phyloP scores from a whole-genome alignment of 1,140 invertebrate genomes.

The Leptinotarsa undecemlineata region DNA sequence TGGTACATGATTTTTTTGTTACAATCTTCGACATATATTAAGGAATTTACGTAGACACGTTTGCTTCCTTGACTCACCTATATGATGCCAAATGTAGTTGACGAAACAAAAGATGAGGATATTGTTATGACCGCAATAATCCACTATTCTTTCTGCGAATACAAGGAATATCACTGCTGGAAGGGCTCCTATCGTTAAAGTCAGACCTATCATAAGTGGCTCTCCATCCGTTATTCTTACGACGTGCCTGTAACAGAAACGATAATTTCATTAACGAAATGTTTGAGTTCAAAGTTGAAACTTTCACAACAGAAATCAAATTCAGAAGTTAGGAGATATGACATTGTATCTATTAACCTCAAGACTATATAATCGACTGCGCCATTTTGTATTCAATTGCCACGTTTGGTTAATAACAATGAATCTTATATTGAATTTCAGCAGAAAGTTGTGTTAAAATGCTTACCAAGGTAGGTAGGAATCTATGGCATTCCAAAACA shows the following conservation, averaged over 20 bases:
- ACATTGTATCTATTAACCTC: too few relatives aligned
- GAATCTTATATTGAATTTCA: neutral
- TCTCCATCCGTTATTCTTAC: constrained; percentile 60
- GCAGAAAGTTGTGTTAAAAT: neutral
- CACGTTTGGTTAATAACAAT: too few relatives aligned
- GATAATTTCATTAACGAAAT: neutral
- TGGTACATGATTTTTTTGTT: too few relatives aligned
- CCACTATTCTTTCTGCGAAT: constrained; percentile 79
- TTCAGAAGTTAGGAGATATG: too few relatives aligned
- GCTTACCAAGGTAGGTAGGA: constrained; percentile 70
- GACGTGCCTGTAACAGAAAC: constrained; percentile 60
- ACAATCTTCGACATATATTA: too few relatives aligned
- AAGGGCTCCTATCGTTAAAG: constrained; percentile 66
- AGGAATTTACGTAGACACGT: too few relatives aligned
- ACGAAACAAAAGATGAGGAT: constrained; percentile 79
- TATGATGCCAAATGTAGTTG: constrained; percentile 76
- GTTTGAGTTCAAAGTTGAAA: too few relatives aligned
- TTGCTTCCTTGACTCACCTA: constrained; percentile 55
- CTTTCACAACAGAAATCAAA: too few relatives aligned
- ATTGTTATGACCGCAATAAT: constrained; percentile 84
- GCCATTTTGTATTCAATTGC: too few relatives aligned
- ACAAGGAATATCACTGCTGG: constrained; percentile 73
- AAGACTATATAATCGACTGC: too few relatives aligned
- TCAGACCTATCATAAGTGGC: constrained; percentile 67
- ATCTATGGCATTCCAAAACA: constrained; percentile 78